Evolutionary conservation across 2,113 vertebrate species (phyloP), one percentile per base, ranked within the genome.

Genomic region (Peromyscus polionotus): DNA sequence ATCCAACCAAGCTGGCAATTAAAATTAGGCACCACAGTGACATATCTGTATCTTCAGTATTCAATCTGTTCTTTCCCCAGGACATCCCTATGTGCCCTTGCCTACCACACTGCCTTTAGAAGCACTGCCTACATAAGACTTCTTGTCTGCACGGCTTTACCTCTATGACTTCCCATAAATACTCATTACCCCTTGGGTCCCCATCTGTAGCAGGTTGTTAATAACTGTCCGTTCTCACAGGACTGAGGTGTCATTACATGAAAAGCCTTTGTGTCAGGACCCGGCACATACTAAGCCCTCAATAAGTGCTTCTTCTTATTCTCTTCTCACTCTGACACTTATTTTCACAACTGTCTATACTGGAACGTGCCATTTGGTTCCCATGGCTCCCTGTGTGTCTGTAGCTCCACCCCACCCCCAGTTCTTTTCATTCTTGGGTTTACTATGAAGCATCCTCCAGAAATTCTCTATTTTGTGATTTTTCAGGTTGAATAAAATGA

Each of bases 401-500:
- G 8, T 12, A 70, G 39, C 13, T 7, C 11, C 0, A 0, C 5
- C 31, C 5, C 67, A 1, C 33, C 13, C 33, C 90, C 48, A n/a
- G 51, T 68, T 93, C 5, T 95, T 83, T 90, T 67, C 17, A 76
- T 68, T 72, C 12, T 77, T 73, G 26, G 14, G 28, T 90, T 89
- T 83, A 45, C 61, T 83, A 59, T 75, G 6, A 42, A 88, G 24
- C 92, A 63, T 88, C 14, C 24, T 84, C 75, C 39, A 76, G 51
- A 94, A 80, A 91, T 72, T 77, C 72, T 72, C 26, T 81, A 13
- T 13, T 88, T 88, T 88, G 42, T 73, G 31, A 61, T 20, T 94
- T 95, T 88, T 45, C 5, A 76, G 57, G 76, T 70, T 80, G 26
- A 88, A 57, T 90, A 59, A 96, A 92, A 90, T 94, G 68, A 87